These are phyloP conservation scores for Paedocypris sp. DNA, from an alignment of 2,113 vertebrate species.

Conservation along the genomic window DNA sequence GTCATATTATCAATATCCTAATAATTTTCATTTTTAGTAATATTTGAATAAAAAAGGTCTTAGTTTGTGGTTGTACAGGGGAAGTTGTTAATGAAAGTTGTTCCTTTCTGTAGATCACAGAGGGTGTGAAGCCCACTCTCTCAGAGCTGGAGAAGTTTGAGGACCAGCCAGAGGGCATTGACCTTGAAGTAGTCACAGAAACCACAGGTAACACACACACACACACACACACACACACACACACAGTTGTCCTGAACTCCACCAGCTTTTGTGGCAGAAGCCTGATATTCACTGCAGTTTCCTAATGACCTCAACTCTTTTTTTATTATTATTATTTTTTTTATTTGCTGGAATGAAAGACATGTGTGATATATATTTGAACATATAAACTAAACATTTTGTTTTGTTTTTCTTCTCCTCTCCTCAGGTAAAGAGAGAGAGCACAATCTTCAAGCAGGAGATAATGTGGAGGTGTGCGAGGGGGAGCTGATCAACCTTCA, in stretches of 20 bases:
- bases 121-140: conserved; percentile 87
- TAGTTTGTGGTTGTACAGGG: too few species aligned
- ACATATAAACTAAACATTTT: not conserved
- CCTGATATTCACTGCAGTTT: too few species aligned
- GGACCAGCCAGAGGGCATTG: conserved; percentile 90
- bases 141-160: conserved; percentile 94
- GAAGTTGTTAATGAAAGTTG: too few species aligned
- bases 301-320: too few species aligned
- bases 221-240: too few species aligned
- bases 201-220: conserved; percentile 59
- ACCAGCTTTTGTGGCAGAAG: too few species aligned
- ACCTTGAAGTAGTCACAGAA: conserved; percentile 91
- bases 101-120: conserved; percentile 70
- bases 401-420: not conserved
- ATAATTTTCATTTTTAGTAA: too few species aligned
- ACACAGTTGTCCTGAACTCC: too few species aligned
- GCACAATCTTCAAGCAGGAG: conserved; percentile 87
- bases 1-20: too few species aligned
- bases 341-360: too few species aligned
- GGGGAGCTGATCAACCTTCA: conserved; percentile 93
- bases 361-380: not conserved
- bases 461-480: conserved; percentile 95
- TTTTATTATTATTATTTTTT: too few species aligned
- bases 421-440: conserved; percentile 80
- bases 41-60: too few species aligned